Evolutionary conservation across 2,888 invertebrate species (phyloP).

Genomic region (Sinhomidia bicolor): DNA sequence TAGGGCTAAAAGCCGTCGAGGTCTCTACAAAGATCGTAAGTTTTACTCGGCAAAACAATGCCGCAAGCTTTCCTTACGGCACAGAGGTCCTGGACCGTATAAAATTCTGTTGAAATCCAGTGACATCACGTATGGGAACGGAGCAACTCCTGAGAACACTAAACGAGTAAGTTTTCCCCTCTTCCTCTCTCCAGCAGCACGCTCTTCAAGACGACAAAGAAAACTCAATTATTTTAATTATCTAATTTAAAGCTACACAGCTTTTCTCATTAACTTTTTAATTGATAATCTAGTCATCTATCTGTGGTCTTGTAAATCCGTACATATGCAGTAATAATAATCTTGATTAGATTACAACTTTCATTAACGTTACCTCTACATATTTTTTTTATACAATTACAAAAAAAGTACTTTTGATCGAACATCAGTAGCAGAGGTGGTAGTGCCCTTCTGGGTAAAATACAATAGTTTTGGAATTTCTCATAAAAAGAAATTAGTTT

Average conservation of each 20-base stretch:
- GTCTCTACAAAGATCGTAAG: slow-evolving; percentile 66
- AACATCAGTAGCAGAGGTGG: too few relatives aligned
- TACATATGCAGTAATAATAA: not conserved
- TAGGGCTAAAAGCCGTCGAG: slow-evolving; percentile 36
- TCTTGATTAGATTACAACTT: not conserved
- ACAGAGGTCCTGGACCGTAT: slow-evolving; percentile 78
- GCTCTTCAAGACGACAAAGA: too few relatives aligned
- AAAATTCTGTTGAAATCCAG: slow-evolving; percentile 78
- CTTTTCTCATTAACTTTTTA: slow-evolving; percentile 20
- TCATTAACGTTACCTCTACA: not conserved
- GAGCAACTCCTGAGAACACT: slow-evolving; percentile 55
- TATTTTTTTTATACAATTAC: not conserved
- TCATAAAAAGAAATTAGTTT: not conserved
- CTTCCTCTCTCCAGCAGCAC: too few relatives aligned
- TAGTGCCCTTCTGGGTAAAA: not conserved
- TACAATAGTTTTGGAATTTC: not conserved
- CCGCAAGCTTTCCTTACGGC: slow-evolving; percentile 73
- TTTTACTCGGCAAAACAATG: slow-evolving; percentile 72
- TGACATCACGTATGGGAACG: slow-evolving; percentile 76
- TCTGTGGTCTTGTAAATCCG: not conserved
- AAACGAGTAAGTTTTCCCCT: slow-evolving; percentile 47
- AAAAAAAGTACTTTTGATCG: too few relatives aligned
- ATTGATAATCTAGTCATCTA: not conserved
- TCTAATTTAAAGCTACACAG: slow-evolving; percentile 11
- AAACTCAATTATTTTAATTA: slow-evolving; percentile 30